Evolutionary conservation across 1,140 invertebrate species (phyloP), one percentile per base, ranked within the genome.

Genomic region (Chironomus tepperi): DNA sequence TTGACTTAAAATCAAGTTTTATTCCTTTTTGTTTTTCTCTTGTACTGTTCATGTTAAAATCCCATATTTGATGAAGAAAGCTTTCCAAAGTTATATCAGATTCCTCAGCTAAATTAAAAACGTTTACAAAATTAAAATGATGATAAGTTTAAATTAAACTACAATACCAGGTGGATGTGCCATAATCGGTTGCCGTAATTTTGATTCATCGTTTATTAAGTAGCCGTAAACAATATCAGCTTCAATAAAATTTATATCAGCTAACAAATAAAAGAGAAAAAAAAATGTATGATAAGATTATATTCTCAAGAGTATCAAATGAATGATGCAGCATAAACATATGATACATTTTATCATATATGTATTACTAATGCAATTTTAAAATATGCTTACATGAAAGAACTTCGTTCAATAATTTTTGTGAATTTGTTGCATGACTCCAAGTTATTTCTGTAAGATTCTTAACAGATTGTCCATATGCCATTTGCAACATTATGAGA

Each of bases 1-100:
- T 89, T 0, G 86, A 87, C 81, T 96, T 96, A 78, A 98, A 96
- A 80, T 97, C 93, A 1, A 97, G 83, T 80, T 97, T 97, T 2
- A 96, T 88, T 0, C 94, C 94, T 78, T 90, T 91, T 77, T 82
- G 81, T 80, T 77, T 78, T 80, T 75, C 75, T 76, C n/a, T 77
- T 79, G 73, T 73, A 0, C 70, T 73, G 10, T 78, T 79, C 1
- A n/a, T 74, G 79, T 88, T 85, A 76, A 83, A 84, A 5, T 83
- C 81, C 2, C 85, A 79, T 7, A 91, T 87, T 16, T 82, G 81
- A 8, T 82, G 76, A 0, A 97, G 79, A 82, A 95, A 97, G 5
- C 89, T 84, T 7, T 89, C 84, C 0, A 97, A 83, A 6, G 89
- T 88, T 3, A 97, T 83, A 80, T 97, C 92, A 3, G 93, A 94